Base-by-base conservation (phyloP, 2,113 vertebrate species). In the Acrocephalus arundinaceus region DNA sequence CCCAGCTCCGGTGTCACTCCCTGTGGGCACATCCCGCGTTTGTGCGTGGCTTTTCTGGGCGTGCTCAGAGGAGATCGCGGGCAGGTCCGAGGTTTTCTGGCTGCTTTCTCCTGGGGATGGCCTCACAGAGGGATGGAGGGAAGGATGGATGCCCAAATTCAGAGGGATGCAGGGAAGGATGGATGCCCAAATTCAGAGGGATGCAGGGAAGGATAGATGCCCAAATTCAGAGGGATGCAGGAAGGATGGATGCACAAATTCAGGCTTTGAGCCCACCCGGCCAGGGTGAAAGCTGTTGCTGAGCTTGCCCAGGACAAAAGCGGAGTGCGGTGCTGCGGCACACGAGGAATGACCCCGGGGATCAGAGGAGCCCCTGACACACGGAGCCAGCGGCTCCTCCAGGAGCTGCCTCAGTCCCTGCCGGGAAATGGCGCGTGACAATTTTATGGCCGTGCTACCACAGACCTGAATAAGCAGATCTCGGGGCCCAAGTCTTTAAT, bases 391-490 rank as follows among this genome's bases (percentile, higher is more conserved):
- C 1, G 2, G 28, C 54, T 92, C 61, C 78, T 58, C 17, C 19
- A 27, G 48, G 79, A 10, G 4, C 76, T 62, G 48, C 62, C 70
- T 81, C 51, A 23, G 52, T 48, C 71, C 55, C 70, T 51, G 81
- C 0, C 0, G 3, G 68, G 74, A 83, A 93, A 85, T 46, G 67
- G 80, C 49, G 28, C 8, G 2, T 55, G 73, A 94, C 78, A 25
- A 15, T 48, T 87, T 89, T 31, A 70, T 14, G 33, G 87, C 15
- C 2, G 7, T 5, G 41, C 85, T 35, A 1, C 75, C 1, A 6
- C 58, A 35, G 66, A 68, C 86, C 71, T 33, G 81, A 93, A 83
- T 37, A 74, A 87, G 90, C 78, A 91, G 63, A 73, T 87, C 74
- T 76, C 13, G 4, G 59, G 71, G 54, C 49, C 71, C 74, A 39